Base-by-base conservation (phyloP, 2,113 vertebrate species). In the Ramphastos sulfuratus region DNA sequence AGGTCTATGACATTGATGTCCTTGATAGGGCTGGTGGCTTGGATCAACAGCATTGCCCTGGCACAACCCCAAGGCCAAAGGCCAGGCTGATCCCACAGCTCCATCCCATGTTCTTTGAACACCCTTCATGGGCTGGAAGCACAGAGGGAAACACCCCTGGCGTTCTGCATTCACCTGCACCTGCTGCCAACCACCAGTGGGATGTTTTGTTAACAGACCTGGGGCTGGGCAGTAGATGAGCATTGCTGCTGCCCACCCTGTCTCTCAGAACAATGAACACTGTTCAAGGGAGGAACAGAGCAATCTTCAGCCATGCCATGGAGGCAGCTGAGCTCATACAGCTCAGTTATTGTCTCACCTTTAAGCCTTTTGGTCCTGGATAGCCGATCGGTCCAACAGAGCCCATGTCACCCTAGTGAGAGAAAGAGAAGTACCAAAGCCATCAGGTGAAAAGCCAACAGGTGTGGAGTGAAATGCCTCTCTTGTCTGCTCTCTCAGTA, bases 381-480 rank as follows among this genome's bases (percentile, higher is more conserved):
- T 98, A 98, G 77, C 99, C 99, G 52, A 99, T 97, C 0, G 98
- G 97, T 95, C 99, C 99, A 58, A 98, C 69, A 39, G 97, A 96
- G 89, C 99, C 99, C 98, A 99, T 98, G 95, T 99, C 99, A 81
- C 99, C 99, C 99, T 99, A 93, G 88, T 71, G 96, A 88, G 59
- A 97, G 88, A 96, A 97, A 82, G 75, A 97, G 70, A 83, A 92
- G 52, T 85, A 92, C 33, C 8, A 2, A 37, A 75, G 64, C 60
- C 42, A 88, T 71, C 35, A 78, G 69, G 33, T 50, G 64, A 31
- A 87, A 71, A 85, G 8, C 12, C 20, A 81, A 20, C 13, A 60
- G 42, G 13, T 0, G 17, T 50, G 55, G 27, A 33, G 20, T 37
- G 61, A 88, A 46, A 70, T 28, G 54, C n/a, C 33, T 72, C 50